Evolutionary conservation across 2,888 invertebrate genomes (phyloP), one percentile per base, ranked within the genome.

Genomic region (Vanessa cardui): DNA sequence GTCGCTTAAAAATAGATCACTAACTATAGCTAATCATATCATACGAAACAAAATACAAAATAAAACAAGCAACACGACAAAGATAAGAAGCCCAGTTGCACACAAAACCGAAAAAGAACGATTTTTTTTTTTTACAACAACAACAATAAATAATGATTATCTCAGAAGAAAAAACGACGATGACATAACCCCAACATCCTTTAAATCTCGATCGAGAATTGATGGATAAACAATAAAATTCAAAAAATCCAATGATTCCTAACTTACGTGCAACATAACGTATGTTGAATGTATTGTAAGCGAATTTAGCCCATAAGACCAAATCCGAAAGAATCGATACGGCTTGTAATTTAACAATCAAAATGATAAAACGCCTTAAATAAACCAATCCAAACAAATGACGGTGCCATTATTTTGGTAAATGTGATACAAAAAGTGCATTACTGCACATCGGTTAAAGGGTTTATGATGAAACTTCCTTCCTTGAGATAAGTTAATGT

Each of bases 81-180:
- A 52, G 9, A 66, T 16, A 18, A 20, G 16, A 62, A 58, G 49
- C 39, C 39, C 56, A 46, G 61, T 61, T 46, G 31, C 16, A 20
- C 50, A 60, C 46, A 26, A 6, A 62, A 61, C 56, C 49, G 18
- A 58, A 66, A 49, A 65, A 60, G 60, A 52, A n/a, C 7, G 2
- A 1, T 39, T 21, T 67, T 46, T 63, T 63, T 21, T 67, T 46
- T 63, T 63, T 46, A 54, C 44, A 33, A 56, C 70, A 58, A 60
- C 66, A 58, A 62, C 62, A 58, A 68, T 72, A 72, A 71, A 72
- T 66, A 58, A 71, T 58, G 62, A 68, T 71, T 71, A 69, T 69
- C 67, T 49, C 62, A 59, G 39, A 49, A 16, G 21, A 69, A 65
- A 66, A 66, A 65, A 69, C 62, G 44, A 52, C 64, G 58, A 67